phyloP scores from a whole-genome alignment of 2,888 invertebrate genomes.

The Pharmacophagus antenor region DNA sequence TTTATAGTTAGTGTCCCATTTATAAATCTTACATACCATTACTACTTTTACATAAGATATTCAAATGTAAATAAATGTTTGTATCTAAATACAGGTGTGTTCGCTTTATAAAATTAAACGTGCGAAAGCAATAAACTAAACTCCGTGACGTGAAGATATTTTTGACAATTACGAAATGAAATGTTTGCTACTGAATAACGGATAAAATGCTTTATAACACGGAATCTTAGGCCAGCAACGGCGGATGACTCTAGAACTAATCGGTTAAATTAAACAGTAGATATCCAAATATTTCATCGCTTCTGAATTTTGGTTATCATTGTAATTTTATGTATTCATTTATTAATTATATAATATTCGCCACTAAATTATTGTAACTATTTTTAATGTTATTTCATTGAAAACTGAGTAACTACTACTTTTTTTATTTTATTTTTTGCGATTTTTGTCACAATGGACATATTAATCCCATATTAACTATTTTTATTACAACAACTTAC shows the following conservation, averaged over 20 bases:
- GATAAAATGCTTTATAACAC: conserved; percentile 30
- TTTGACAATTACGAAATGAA: conserved; percentile 8
- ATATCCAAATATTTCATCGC: conserved; percentile 23
- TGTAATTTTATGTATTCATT: neutral
- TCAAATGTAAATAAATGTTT: neutral
- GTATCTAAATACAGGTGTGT: neutral
- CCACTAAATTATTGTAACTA: too few species aligned
- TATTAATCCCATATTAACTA: too few species aligned
- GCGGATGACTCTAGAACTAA: conserved; percentile 61
- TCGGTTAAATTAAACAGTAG: conserved; percentile 42
- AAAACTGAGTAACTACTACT: neutral
- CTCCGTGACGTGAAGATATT: conserved; percentile 1
- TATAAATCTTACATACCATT: too few species aligned
- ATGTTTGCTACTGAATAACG: conserved; percentile 17
- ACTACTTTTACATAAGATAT: neutral
- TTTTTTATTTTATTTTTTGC: too few species aligned
- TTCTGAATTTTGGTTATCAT: conserved; percentile 7
- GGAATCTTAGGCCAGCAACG: conserved; percentile 34
- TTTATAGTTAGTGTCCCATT: neutral
- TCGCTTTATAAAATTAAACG: neutral
- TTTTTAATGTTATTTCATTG: neutral
- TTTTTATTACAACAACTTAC: too few species aligned
- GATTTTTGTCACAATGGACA: too few species aligned
- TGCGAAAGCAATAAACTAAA: neutral
- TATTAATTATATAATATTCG: neutral